These are phyloP conservation scores for Mesoclemmys tuberculata DNA, from an alignment of 2,113 vertebrate genomes.

Conservation along the genomic window DNA sequence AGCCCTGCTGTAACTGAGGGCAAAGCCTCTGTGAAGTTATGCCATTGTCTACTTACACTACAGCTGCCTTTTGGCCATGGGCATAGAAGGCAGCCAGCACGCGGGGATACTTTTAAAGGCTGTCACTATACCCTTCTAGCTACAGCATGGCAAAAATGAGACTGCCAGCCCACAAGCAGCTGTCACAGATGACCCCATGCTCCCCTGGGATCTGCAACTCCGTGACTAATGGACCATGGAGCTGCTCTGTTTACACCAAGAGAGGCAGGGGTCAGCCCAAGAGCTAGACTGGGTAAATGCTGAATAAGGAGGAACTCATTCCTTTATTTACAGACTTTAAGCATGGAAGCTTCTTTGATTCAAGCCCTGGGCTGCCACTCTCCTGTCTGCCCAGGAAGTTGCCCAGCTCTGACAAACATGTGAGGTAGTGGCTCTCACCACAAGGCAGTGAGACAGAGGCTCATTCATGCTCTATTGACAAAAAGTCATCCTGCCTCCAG, in stretches of 20 bases:
- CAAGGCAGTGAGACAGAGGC: background rate
- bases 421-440: background rate
- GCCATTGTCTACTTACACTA: no score
- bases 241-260: background rate
- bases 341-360: background rate
- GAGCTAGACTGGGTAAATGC: background rate
- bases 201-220: rapidly evolving
- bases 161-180: background rate
- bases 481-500: background rate
- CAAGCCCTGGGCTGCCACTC: background rate
- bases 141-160: background rate
- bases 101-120: background rate
- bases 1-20: background rate
- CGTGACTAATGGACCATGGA: background rate
- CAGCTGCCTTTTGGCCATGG: background rate
- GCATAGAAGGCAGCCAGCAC: background rate
- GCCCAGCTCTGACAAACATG: background rate
- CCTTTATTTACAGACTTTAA: background rate
- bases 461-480: background rate
- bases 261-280: background rate
- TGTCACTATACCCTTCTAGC: background rate
- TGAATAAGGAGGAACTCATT: background rate
- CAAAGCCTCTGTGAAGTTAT: background rate
- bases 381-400: background rate
- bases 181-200: rapidly evolving